Evolutionary conservation across 2,888 invertebrate species (phyloP), one percentile per base, ranked within the genome.

Genomic region (Byasa hedistus): DNA sequence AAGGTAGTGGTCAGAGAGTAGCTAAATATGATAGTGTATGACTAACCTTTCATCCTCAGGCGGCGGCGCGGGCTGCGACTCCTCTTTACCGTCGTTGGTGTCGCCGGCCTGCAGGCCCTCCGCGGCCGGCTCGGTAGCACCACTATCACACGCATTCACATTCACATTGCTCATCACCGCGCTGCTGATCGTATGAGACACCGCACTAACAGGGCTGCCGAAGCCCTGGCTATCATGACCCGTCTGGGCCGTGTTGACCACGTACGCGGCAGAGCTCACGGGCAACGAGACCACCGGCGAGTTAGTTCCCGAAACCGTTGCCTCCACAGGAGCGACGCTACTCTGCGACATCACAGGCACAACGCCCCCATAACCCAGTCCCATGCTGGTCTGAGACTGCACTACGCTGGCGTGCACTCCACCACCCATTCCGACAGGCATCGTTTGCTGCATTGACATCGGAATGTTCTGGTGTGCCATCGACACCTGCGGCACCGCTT

Each of bases 301-400:
- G 76, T 91, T 92, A 76, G 92, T 92, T 66, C 92, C 91, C 23
- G 92, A 92, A 48, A 92, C 92, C 1, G 91, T 80, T 8, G 87
- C 80, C 71, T 92, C 92, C 8, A 87, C 85, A 0, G 87, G 87
- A 51, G 90, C 87, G 22, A 91, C 90, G 73, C 83, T 92, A 75
- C 86, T 88, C 75, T 92, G 92, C n/a, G 92, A 91, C 91, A 92
- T 92, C 27, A 91, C 90, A 0, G 92, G 91, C 73, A 91, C 90
- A 17, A 91, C 91, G 52, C 83, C 81, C 5, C 87, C 89, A 58
- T 91, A 91, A 1, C 85, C 84, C 52, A 91, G 75, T 36, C 87
- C 90, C 86, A 92, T 91, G 70, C 81, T 91, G 1, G 91, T 91
- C 79, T 92, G 92, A 1, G 92, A 91, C 73, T 88, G 92, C 76